Evolutionary conservation across 2,888 invertebrate species (phyloP).

Genomic region (Desoria tigrina): DNA sequence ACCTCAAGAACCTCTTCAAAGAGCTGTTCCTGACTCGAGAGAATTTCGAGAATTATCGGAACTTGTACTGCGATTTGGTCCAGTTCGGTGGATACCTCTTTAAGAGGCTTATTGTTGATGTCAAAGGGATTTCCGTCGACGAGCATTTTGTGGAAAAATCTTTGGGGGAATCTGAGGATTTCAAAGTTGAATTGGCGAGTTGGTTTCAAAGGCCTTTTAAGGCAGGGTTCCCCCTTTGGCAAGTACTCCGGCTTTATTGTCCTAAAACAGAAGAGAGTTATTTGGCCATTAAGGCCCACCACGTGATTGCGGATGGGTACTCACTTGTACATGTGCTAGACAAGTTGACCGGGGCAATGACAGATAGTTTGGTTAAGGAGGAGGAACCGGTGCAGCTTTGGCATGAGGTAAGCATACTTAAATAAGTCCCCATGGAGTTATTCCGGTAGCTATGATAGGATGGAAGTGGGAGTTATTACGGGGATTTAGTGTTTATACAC

Average conservation of each 20-base stretch:
- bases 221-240: slow-evolving; percentile 33
- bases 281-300: slow-evolving; percentile 33
- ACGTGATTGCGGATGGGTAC: slow-evolving; percentile 36
- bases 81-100: slow-evolving; percentile 35
- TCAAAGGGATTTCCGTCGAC: slow-evolving; percentile 19
- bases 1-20: slow-evolving; percentile 24
- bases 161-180: slow-evolving; percentile 9
- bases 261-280: slow-evolving; percentile 11
- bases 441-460: too few species aligned
- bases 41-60: slow-evolving; percentile 21
- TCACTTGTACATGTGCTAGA: slow-evolving; percentile 37
- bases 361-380: slow-evolving; percentile 3
- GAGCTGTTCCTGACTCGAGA: slow-evolving; percentile 28
- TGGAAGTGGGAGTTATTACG: too few species aligned
- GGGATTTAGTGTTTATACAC: too few species aligned
- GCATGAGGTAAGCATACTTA: slow-evolving; percentile 9
- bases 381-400: slow-evolving; percentile 12
- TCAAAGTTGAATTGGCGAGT: slow-evolving; percentile 21
- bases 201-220: slow-evolving; percentile 36
- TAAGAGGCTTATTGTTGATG: slow-evolving; percentile 22
- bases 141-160: slow-evolving; percentile 28
- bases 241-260: slow-evolving; percentile 21
- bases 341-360: slow-evolving; percentile 14
- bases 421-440: too few species aligned
- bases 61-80: slow-evolving; percentile 39